Base-by-base conservation (phyloP, 2,797 vertebrate genomes). In the Micropoecilia bifurca region DNA sequence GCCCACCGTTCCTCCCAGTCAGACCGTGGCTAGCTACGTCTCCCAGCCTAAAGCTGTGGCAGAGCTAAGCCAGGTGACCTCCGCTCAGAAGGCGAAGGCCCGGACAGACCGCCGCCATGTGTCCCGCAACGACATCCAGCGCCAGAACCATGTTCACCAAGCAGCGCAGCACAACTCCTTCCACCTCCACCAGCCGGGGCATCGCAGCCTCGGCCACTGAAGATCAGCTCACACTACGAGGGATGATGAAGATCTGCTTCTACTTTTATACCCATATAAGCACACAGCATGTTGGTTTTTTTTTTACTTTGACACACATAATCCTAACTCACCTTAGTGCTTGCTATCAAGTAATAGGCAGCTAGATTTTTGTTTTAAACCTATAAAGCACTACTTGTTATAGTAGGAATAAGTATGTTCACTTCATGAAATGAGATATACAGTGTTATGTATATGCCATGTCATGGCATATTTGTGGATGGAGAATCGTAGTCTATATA, bases 171-270 rank as follows among this genome's bases (percentile, higher is more conserved):
- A 93, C 43, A 90, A 93, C 12, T 79, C 92, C 84, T 94, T 95
- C 75, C 90, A 93, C 76, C 92, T 99, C 74, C 97, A 99, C 85
- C 98, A 99, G 94, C 98, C 98, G 10, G 95, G 95, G 88, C 95
- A 95, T 81, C 97, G 96, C 91, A 96, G 95, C 93, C 93, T 95
- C 90, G 94, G 95, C 93, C 97, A 97, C 93, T 99, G 95, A 98
- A 74, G 59, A 61, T 66, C 41, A n/a, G 69, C 47, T 6, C 43
- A 14, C 48, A 57, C 10, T 46, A 5, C 50, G 43, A 59, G 43
- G 41, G 78, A 61, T 43, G 78, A 61, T 43, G 39, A 69, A 59
- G 20, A 69, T 50, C 8, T 73, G 71, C 18, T 47, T 28, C 45
- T 53, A 33, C 43, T 25, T 57, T 48, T 53, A 73, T 50, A 28